phyloP scores from a whole-genome alignment of 2,888 invertebrate species.

The Napeogenes inachia region DNA sequence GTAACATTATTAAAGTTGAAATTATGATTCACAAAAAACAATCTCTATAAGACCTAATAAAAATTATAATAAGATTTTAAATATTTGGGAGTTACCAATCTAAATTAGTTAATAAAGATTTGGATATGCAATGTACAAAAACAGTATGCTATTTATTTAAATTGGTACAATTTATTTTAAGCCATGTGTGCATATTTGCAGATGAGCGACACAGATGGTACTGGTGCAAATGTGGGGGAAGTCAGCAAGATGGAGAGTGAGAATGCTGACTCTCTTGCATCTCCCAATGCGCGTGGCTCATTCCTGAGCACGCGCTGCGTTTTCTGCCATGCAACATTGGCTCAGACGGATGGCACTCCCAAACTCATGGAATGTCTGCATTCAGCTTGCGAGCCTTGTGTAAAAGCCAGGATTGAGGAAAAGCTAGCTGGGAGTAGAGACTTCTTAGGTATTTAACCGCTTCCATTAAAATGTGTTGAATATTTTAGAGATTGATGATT shows the following conservation, averaged over 20 bases:
- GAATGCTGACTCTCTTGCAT: slow-evolving; percentile 62
- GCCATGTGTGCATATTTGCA: slow-evolving; percentile 10
- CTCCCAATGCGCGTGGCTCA: slow-evolving; percentile 49
- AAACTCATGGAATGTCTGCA: slow-evolving; percentile 93
- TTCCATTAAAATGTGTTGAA: not conserved
- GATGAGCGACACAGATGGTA: slow-evolving; percentile 31
- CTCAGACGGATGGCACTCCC: slow-evolving; percentile 74
- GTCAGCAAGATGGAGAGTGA: slow-evolving; percentile 38
- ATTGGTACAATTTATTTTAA: too few relatives aligned
- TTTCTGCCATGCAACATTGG: slow-evolving; percentile 61
- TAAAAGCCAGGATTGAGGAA: slow-evolving; percentile 81
- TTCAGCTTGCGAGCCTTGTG: slow-evolving; percentile 87
- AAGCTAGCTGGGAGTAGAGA: slow-evolving; percentile 56
- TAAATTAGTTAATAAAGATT: too few relatives aligned
- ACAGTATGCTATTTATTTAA: too few relatives aligned
- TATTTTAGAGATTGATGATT: not conserved
- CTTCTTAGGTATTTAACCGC: slow-evolving; percentile 49
- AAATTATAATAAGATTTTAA: too few relatives aligned
- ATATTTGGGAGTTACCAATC: too few relatives aligned
- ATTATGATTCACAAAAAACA: too few relatives aligned
- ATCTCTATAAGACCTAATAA: too few relatives aligned
- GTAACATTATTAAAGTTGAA: too few relatives aligned
- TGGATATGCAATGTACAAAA: too few relatives aligned
- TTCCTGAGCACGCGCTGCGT: slow-evolving; percentile 71
- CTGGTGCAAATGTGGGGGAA: slow-evolving; percentile 24